Base-by-base conservation (phyloP, 1,140 invertebrate genomes). In the Goniozus legneri region DNA sequence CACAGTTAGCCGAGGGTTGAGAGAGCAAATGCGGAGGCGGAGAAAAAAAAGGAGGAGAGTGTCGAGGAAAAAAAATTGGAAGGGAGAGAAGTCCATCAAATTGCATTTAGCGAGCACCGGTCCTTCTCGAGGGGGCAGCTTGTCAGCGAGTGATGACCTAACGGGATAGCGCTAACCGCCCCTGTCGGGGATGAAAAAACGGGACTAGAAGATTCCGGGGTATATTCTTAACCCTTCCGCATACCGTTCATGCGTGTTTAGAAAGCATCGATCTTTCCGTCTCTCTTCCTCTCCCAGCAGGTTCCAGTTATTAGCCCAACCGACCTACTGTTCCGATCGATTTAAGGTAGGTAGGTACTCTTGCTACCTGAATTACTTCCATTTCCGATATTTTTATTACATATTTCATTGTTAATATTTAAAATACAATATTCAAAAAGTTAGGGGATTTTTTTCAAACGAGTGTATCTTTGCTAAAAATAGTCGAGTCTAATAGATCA, bases 151-250 rank as follows among this genome's bases (percentile, higher is more conserved):
- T 39, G 34, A 51, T 59, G 56, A 54, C 61, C 64, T 67, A 67
- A 67, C 63, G 64, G 64, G 52, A 67, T 30, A 18, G 0, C 8
- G 19, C 46, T 60, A 60, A 60, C 59, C 60, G 62, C 62, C 56
- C 58, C 32, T 44, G 21, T 38, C 35, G 54, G 40, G 54, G 40
- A 55, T 60, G 35, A 51, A 59, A 62, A 62, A 58, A n/a, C 13
- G 44, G 35, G 36, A 41, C 33, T 50, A 27, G 22, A 42, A 54
- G 22, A 60, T 38, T 44, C 35, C 44, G 32, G 45, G 35, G 50
- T 51, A 52, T 55, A 44, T 54, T 19, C 43, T 57, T 58, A 71
- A 71, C 64, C 65, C 67, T 69, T 71, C 56, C 65, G 64, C 56
- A 64, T 63, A 50, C 50, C 50, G 61, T 54, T 27, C 14, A 34